These are phyloP conservation scores for Porphyrio hochstetteri DNA, from an alignment of 2,113 vertebrate species.

Conservation along the genomic window DNA sequence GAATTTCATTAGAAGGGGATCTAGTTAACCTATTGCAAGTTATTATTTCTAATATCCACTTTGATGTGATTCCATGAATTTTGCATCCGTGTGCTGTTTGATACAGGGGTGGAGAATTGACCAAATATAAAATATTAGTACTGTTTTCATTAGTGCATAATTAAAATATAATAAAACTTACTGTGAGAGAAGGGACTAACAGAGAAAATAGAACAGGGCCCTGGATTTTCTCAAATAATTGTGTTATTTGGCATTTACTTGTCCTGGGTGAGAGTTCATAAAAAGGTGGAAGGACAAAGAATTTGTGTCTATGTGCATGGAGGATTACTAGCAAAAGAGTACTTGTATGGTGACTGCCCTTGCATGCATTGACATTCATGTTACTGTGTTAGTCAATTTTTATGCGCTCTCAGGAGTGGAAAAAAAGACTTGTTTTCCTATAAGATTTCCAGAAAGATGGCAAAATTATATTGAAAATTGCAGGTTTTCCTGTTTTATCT, in stretches of 20 bases:
- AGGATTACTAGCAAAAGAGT: neutral
- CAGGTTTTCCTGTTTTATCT: neutral
- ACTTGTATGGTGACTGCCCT: neutral
- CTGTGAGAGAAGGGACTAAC: neutral
- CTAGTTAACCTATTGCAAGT: conserved; percentile 39
- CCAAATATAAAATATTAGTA: neutral
- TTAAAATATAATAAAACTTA: neutral
- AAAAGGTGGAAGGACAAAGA: neutral
- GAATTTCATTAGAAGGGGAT: conserved; percentile 25
- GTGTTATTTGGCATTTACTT: neutral
- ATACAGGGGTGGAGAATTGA: neutral
- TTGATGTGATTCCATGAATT: neutral
- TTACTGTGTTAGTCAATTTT: neutral
- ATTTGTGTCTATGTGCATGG: neutral
- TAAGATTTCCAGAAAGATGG: neutral
- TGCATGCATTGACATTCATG: neutral
- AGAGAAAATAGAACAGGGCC: neutral
- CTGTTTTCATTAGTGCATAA: neutral
- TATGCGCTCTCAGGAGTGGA: neutral
- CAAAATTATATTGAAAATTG: neutral
- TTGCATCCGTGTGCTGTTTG: neutral
- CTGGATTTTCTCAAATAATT: neutral
- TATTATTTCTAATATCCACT: conserved; percentile 27
- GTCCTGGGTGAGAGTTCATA: neutral
- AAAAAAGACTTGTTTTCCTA: neutral